A percentile compares a stretch with the other conserved stretches of the same genome.
phyloP scores from a whole-genome alignment of 1,140 invertebrate genomes.

The Pentalonia nigronervosa region DNA sequence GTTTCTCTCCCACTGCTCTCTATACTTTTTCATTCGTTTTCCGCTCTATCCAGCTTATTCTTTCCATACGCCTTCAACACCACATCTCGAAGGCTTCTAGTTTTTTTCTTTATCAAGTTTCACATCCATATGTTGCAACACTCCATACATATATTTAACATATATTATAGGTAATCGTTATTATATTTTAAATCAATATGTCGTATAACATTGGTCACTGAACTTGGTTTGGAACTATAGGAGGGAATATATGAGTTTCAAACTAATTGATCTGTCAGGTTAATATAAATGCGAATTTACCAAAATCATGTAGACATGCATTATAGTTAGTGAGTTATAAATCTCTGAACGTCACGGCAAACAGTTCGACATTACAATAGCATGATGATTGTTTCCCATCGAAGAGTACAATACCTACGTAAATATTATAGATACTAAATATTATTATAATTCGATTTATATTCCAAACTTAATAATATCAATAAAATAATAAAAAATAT shows the following conservation, averaged over 20 bases:
- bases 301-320: not conserved
- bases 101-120: too few species aligned
- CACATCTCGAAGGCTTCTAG: too few species aligned
- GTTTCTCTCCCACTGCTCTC: too few species aligned
- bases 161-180: too few species aligned
- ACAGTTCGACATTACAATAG: not conserved
- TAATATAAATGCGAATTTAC: not conserved
- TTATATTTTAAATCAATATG: not conserved
- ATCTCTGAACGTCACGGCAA: not conserved
- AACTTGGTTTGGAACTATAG: too few species aligned
- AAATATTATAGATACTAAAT: not conserved
- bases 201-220: not conserved
- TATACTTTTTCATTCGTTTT: too few species aligned
- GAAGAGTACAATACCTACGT: not conserved
- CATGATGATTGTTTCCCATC: not conserved
- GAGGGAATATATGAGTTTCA: not conserved
- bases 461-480: not conserved
- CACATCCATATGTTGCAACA: too few species aligned
- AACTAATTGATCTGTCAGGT: not conserved
- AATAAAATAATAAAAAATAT: not conserved
- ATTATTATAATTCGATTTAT: not conserved
- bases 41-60: too few species aligned
- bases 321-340: not conserved
- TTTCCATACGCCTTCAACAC: too few species aligned
- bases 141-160: too few species aligned